Conservation (phyloP, 2,113 vertebrate species). For the Melanostigma gelatinosum region DNA sequence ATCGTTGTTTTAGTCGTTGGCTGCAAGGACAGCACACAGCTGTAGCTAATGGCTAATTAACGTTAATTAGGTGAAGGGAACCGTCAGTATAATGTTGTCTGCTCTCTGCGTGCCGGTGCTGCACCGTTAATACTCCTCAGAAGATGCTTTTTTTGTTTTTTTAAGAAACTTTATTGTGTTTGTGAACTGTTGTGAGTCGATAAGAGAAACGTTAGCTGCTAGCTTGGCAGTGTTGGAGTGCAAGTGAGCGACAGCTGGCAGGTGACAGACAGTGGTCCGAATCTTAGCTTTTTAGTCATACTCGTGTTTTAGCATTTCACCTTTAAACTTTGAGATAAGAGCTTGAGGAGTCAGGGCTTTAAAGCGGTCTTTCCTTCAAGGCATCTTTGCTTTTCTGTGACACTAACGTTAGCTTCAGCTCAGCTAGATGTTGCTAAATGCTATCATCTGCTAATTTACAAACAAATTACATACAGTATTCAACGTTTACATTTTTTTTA, state of each 20-base stretch:
- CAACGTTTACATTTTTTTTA: not conserved
- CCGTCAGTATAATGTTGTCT: not conserved
- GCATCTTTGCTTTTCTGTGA: not conserved
- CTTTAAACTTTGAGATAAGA: not conserved
- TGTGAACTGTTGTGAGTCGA: not conserved
- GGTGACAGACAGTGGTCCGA: not conserved
- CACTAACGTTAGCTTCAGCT: not conserved
- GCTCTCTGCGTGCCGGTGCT: not conserved
- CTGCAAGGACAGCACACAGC: not conserved
- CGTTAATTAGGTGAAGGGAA: not conserved
- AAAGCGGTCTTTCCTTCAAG: not conserved
- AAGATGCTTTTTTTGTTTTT: not conserved
- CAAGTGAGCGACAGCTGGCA: not conserved
- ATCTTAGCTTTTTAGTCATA: not conserved
- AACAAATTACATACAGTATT: not conserved
- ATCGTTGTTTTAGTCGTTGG: not conserved
- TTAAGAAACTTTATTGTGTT: not conserved
- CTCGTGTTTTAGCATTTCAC: not conserved
- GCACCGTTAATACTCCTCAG: not conserved
- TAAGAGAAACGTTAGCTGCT: not conserved
- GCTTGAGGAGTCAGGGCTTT: not conserved
- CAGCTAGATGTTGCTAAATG: not conserved
- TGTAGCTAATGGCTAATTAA: slow-evolving; percentile 10
- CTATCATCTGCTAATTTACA: not conserved
- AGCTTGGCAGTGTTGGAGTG: not conserved